Base-by-base conservation (phyloP, 2,797 vertebrate genomes). In the Balearica regulorum region DNA sequence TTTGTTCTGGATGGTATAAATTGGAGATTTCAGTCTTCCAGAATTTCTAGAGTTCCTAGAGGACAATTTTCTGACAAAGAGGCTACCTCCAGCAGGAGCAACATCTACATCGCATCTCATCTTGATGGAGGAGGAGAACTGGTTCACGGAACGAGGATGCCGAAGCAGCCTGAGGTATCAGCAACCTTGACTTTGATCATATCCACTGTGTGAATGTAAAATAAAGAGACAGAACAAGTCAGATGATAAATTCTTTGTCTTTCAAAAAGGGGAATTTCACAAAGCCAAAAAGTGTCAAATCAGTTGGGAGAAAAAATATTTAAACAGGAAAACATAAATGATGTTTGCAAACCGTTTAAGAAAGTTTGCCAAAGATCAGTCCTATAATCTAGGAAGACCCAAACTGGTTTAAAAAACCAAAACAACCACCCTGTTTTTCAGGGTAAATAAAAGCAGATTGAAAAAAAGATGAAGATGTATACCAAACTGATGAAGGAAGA, bases 21-120 rank as follows among this genome's bases (percentile, higher is more conserved):
- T 15, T 20, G 37, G 61, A 86, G 57, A 68, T 66, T 83, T 64
- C 44, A 54, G 22, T 49, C 70, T 43, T 7, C 37, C 58, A 79
- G 43, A 35, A 61, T 73, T 88, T 90, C 64, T 73, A 26, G 64
- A 89, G 28, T 5, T 21, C 71, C 72, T 13, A 21, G 55, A 77
- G 78, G 69, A 55, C 46, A 60, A 33, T 84, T 90, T 89, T 49
- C 58, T 92, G 70, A 61, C 65, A 88, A 66, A 92, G 88, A 78
- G 49, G 57, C 44, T 79, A 12, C 58, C 51, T 88, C 35, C 58
- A 87, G 37, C 66, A 84, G 81, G 44, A 76, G 6, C 43, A 75
- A 48, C 58, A 61, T 26, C 85, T 65, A 35, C 35, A 46, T 61
- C 55, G 22, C 6, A 0, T 82, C 87, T 90, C 43, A 3, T 84